phyloP scores from a whole-genome alignment of 2,888 invertebrate species.

The Conomelus anceps region DNA sequence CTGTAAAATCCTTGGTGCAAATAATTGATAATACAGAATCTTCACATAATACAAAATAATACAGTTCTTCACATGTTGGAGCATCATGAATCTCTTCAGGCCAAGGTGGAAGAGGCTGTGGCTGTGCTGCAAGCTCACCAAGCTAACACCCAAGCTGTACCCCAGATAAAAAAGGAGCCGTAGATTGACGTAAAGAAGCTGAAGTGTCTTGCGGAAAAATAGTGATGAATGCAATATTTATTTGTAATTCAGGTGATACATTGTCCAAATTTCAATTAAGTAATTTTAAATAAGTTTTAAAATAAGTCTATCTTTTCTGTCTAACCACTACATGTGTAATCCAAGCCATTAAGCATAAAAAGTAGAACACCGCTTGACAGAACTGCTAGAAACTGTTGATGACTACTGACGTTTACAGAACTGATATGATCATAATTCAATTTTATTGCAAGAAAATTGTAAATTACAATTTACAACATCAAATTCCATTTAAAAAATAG shows the following conservation, averaged over 20 bases:
- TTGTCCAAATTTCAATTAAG: neutral
- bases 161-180: slow-evolving; percentile 31
- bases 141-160: slow-evolving; percentile 69
- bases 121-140: slow-evolving; percentile 97
- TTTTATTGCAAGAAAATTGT: too few species aligned
- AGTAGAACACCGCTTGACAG: neutral
- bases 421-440: neutral
- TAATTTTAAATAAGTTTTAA: neutral
- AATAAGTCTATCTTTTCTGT: neutral
- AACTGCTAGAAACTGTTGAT: neutral
- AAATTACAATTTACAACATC: too few species aligned
- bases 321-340: too few species aligned
- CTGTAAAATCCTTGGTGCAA: too few species aligned
- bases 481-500: too few species aligned
- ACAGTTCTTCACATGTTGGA: slow-evolving; percentile 97
- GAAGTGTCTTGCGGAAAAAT: neutral
- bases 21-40: slow-evolving; percentile 98
- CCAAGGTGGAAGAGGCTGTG: slow-evolving; percentile 97
- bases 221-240: neutral
- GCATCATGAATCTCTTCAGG: slow-evolving; percentile 89
- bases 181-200: too few species aligned
- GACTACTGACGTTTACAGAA: too few species aligned
- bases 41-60: too few species aligned
- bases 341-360: neutral
- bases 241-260: neutral